These are phyloP conservation scores for Istiophorus platypterus DNA, from an alignment of 2,113 vertebrate species.

Conservation along the genomic window DNA sequence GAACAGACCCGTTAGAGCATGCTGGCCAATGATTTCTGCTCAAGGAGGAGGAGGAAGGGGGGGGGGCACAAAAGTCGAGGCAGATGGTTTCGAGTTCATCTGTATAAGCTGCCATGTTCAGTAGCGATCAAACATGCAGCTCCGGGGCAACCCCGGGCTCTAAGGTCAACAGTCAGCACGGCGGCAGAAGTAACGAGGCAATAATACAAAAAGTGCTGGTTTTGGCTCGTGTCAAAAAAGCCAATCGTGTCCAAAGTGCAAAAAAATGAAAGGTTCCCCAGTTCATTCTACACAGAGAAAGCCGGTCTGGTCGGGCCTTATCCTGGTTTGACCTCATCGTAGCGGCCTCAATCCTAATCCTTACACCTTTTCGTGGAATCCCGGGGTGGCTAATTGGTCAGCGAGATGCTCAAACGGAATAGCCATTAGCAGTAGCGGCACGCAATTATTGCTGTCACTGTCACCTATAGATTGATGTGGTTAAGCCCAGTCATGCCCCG, in stretches of 20 bases:
- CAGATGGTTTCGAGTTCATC: slow-evolving; percentile 64
- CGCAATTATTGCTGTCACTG: slow-evolving; percentile 71
- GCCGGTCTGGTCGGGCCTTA: slow-evolving; percentile 10
- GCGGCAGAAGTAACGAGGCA: not conserved
- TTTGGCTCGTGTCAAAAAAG: slow-evolving; percentile 40
- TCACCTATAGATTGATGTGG: slow-evolving; percentile 77
- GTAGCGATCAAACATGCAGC: slow-evolving; percentile 26
- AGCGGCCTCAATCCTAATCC: slow-evolving; percentile 59
- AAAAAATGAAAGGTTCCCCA: slow-evolving; percentile 33
- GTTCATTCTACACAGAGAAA: slow-evolving; percentile 38
- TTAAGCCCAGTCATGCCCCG: slow-evolving; percentile 59
- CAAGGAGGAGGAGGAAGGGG: slow-evolving; percentile 13
- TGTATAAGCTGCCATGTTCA: slow-evolving; percentile 40
- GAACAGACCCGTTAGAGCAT: slow-evolving; percentile 60
- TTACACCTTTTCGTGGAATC: slow-evolving; percentile 47
- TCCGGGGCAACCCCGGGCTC: not conserved
- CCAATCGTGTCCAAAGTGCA: slow-evolving; percentile 20
- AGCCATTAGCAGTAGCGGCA: slow-evolving; percentile 70
- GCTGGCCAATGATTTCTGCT: slow-evolving; percentile 65
- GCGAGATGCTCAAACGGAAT: slow-evolving; percentile 67
- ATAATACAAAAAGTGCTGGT: not conserved
- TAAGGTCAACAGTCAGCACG: not conserved
- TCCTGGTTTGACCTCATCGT: slow-evolving; percentile 21
- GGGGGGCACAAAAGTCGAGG: slow-evolving; percentile 31
- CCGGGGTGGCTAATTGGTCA: slow-evolving; percentile 64